phyloP scores from a whole-genome alignment of 1,140 invertebrate species.

The Drosophila arawakana region DNA sequence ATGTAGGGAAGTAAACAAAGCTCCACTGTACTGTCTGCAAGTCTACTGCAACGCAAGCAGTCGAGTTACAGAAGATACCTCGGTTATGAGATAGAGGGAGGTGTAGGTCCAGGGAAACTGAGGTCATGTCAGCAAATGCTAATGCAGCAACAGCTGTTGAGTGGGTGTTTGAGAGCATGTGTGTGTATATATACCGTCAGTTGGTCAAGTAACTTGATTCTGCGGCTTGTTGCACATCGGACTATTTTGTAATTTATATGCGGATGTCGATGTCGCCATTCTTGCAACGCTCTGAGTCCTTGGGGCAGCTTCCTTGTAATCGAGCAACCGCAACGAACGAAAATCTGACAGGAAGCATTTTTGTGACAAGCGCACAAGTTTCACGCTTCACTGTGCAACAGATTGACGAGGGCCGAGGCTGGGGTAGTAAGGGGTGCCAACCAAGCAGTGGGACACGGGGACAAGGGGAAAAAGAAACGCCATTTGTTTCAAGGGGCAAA shows the following conservation, averaged over 20 bases:
- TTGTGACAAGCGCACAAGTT: slow-evolving; percentile 79
- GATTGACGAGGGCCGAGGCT: slow-evolving; percentile 38
- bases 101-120: not conserved
- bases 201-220: slow-evolving; percentile 62
- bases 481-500: slow-evolving; percentile 29
- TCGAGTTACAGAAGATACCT: slow-evolving; percentile 66
- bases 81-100: slow-evolving; percentile 8
- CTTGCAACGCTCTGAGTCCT: slow-evolving; percentile 12
- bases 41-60: slow-evolving; percentile 63
- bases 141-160: slow-evolving; percentile 14
- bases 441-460: not conserved
- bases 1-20: not conserved
- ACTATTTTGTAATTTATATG: slow-evolving; percentile 75
- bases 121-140: slow-evolving; percentile 51
- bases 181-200: slow-evolving; percentile 15
- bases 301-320: slow-evolving; percentile 26
- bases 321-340: slow-evolving; percentile 50
- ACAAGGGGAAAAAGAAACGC: not conserved
- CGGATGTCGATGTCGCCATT: slow-evolving; percentile 54
- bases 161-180: not conserved
- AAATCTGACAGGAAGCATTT: slow-evolving; percentile 76
- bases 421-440: not conserved
- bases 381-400: slow-evolving; percentile 74
- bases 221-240: slow-evolving; percentile 40
- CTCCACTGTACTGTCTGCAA: not conserved